phyloP scores from a whole-genome alignment of 2,888 invertebrate species.

The Ennomos erosarius region DNA sequence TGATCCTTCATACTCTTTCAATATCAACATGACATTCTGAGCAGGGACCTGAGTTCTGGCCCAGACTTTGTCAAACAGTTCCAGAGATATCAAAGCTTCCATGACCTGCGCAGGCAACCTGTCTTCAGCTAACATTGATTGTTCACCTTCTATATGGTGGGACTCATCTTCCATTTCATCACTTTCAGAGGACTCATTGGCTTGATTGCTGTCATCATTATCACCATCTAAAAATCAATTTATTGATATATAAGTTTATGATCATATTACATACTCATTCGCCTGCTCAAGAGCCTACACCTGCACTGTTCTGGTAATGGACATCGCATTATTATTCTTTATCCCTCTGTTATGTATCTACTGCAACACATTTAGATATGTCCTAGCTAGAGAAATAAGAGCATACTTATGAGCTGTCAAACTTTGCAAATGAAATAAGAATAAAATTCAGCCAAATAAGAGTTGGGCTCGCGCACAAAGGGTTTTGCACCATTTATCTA shows the following conservation, averaged over 20 bases:
- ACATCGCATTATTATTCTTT: too few relatives aligned
- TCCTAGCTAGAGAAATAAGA: too few relatives aligned
- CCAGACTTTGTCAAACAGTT: constrained; percentile 86
- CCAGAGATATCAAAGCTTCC: constrained; percentile 85
- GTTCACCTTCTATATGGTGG: constrained; percentile 59
- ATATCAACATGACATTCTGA: constrained; percentile 81
- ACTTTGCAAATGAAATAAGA: too few relatives aligned
- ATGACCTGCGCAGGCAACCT: constrained; percentile 84
- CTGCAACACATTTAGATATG: too few relatives aligned
- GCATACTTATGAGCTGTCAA: not conserved
- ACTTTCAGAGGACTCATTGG: constrained; percentile 67
- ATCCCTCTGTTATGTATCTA: too few relatives aligned
- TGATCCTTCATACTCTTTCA: constrained; percentile 81
- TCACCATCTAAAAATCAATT: constrained; percentile 55
- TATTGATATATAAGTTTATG: too few relatives aligned
- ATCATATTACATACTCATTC: too few relatives aligned
- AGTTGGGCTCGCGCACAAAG: too few relatives aligned
- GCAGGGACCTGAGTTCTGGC: constrained; percentile 80
- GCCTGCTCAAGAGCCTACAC: too few relatives aligned
- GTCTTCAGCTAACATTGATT: constrained; percentile 67
- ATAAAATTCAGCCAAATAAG: too few relatives aligned
- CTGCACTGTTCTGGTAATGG: too few relatives aligned
- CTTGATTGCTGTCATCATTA: constrained; percentile 52
- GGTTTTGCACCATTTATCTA: too few relatives aligned
- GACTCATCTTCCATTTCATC: constrained; percentile 72